Conservation (phyloP, 1,140 invertebrate species). For the Heliconius hermathena region DNA sequence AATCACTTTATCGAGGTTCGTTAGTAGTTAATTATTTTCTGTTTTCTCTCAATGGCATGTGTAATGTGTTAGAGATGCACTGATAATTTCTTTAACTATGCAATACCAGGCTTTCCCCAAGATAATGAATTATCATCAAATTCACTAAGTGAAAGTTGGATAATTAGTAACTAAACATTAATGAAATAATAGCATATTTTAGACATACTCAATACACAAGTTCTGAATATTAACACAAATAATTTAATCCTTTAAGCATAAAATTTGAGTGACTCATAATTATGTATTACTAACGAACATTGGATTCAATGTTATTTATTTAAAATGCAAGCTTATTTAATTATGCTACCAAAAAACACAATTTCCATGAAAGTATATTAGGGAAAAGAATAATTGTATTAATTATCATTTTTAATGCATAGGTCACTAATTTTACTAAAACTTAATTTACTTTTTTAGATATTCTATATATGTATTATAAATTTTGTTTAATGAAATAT, state of each 20-base stretch:
- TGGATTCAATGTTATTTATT: not conserved
- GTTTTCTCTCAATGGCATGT: slow-evolving; percentile 48
- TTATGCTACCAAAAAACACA: not conserved
- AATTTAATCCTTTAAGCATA: not conserved
- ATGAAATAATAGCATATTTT: slow-evolving; percentile 15
- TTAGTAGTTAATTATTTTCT: slow-evolving; percentile 30
- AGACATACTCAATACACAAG: not conserved
- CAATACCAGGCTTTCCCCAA: slow-evolving; percentile 55
- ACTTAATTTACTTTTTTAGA: too few species aligned
- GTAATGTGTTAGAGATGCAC: slow-evolving; percentile 61
- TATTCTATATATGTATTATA: too few species aligned
- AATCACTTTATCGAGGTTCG: not conserved
- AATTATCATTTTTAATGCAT: too few species aligned
- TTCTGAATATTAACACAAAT: not conserved
- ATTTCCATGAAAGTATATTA: not conserved
- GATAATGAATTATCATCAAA: slow-evolving; percentile 55
- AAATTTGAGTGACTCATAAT: not conserved
- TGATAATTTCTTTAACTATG: slow-evolving; percentile 58
- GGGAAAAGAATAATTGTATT: not conserved
- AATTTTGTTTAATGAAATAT: too few species aligned
- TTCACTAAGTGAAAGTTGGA: slow-evolving; percentile 57
- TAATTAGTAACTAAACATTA: slow-evolving; percentile 30
- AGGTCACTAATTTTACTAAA: too few species aligned
- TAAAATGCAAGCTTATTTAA: not conserved
- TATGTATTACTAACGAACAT: not conserved